Percentiles rank a stretch among this genome's conserved stretches.
phyloP scores from a whole-genome alignment of 2,888 invertebrate genomes.

The Lycocerus yunnanus region DNA sequence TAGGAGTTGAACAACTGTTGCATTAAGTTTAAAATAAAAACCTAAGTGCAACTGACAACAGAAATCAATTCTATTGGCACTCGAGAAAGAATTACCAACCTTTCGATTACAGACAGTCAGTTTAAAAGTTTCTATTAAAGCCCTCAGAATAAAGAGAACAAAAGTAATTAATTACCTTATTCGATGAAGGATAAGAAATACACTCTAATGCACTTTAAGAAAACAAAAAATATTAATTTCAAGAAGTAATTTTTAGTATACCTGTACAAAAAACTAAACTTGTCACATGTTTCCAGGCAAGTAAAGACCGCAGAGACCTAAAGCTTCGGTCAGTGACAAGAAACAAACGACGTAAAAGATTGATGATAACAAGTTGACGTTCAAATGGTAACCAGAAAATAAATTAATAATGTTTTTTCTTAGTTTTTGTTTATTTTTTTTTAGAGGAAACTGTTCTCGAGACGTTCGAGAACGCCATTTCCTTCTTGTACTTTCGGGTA shows the following conservation, averaged over 20 bases:
- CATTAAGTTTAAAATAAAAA: background rate
- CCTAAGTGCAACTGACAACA: slow-evolving; percentile 1
- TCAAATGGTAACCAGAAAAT: slow-evolving; percentile 50
- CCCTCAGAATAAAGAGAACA: background rate
- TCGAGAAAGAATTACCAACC: background rate
- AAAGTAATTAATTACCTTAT: slow-evolving; percentile 22
- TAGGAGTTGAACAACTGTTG: background rate
- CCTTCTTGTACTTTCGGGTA: background rate
- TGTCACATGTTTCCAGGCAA: slow-evolving; percentile 26
- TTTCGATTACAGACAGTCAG: background rate
- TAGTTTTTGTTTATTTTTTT: slow-evolving; percentile 33
- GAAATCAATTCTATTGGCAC: background rate
- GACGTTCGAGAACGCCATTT: background rate
- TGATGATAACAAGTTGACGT: slow-evolving; percentile 53
- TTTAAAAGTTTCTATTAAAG: background rate
- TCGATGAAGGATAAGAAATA: slow-evolving; percentile 5
- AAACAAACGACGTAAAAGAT: slow-evolving; percentile 54
- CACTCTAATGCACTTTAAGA: slow-evolving; percentile 8
- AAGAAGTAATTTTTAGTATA: slow-evolving; percentile 23
- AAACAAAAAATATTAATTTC: slow-evolving; percentile 27
- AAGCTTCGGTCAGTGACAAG: slow-evolving; percentile 43
- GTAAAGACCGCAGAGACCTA: slow-evolving; percentile 31
- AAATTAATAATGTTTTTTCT: slow-evolving; percentile 50
- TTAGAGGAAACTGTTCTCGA: background rate
- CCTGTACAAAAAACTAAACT: slow-evolving; percentile 24